phyloP scores from a whole-genome alignment of 2,797 vertebrate genomes.

The Kryptopterus vitreolus region DNA sequence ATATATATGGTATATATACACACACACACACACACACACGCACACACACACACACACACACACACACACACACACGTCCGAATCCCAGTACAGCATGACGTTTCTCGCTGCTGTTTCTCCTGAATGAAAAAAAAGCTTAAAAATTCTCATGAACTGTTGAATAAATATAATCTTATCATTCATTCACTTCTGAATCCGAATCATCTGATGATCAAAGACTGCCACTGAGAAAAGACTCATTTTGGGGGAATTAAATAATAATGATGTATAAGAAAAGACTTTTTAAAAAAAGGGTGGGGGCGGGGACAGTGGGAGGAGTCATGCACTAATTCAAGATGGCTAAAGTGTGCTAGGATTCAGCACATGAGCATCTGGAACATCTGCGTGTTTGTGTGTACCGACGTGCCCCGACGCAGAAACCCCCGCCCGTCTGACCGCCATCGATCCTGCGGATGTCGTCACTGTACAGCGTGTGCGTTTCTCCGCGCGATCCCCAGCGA shows the following conservation, averaged over 20 bases:
- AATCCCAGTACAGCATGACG: slow-evolving; percentile 27
- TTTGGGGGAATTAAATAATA: not conserved
- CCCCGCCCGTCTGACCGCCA: slow-evolving; percentile 17
- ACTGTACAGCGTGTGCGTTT: slow-evolving; percentile 35
- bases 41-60: not conserved
- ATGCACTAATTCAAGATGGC: slow-evolving; percentile 20
- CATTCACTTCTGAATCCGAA: slow-evolving; percentile 1
- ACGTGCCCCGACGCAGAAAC: slow-evolving; percentile 17
- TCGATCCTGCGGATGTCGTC: slow-evolving; percentile 27
- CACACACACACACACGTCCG: no score
- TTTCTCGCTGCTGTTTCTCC: slow-evolving; percentile 21
- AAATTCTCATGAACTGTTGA: not conserved
- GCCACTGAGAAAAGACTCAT: slow-evolving; percentile 29
- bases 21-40: not conserved
- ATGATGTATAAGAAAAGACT: slow-evolving; percentile 26
- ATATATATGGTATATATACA: not conserved
- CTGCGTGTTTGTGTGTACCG: slow-evolving; percentile 39
- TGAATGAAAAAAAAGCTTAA: not conserved
- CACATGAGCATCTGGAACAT: slow-evolving; percentile 35
- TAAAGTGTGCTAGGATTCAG: slow-evolving; percentile 30
- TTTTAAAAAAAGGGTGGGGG: no score
- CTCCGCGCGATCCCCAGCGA: slow-evolving; percentile 32
- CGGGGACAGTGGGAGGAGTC: not conserved
- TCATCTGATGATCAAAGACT: slow-evolving; percentile 23
- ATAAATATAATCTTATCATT: not conserved